A percentile compares a stretch with the other conserved stretches of the same genome.
Evolutionary conservation across 2,113 vertebrate genomes (phyloP).

Genomic region (Mesocricetus auratus): DNA sequence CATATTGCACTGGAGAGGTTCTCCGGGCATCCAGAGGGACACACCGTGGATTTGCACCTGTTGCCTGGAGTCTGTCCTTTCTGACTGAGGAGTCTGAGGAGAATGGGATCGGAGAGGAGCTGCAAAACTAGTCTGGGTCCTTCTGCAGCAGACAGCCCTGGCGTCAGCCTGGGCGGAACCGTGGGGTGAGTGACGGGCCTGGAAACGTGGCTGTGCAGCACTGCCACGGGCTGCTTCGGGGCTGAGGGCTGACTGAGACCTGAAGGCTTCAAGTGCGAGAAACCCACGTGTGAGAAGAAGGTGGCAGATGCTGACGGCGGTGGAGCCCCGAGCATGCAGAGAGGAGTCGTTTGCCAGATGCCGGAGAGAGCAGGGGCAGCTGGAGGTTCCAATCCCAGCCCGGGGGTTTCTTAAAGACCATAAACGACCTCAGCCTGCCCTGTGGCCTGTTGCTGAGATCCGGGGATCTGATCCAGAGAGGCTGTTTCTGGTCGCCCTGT

Average conservation of each 20-base stretch:
- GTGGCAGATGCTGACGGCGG: not conserved
- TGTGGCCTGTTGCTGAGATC: constrained; percentile 26
- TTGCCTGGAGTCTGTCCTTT: constrained; percentile 4
- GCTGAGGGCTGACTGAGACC: not conserved
- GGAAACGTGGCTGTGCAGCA: no score
- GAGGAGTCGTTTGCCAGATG: not conserved
- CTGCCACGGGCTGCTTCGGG: not conserved
- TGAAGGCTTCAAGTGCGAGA: not conserved
- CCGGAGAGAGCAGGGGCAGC: not conserved
- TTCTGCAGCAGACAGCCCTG: not conserved
- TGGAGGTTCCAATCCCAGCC: not conserved
- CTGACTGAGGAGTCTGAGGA: not conserved
- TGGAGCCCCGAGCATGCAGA: not conserved
- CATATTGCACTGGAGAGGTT: not conserved
- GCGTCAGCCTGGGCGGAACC: not conserved
- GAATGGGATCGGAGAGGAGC: not conserved
- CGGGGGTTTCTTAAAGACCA: not conserved
- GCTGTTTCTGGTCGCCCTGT: not conserved
- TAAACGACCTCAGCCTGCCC: not conserved
- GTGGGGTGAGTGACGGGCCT: no score
- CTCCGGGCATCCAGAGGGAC: not conserved
- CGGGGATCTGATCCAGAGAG: not conserved
- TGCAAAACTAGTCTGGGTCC: not conserved
- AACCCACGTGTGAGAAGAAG: not conserved
- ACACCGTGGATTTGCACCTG: not conserved